Evolutionary conservation across 1,140 invertebrate genomes (phyloP).

Genomic region (Temnothorax longispinosus): DNA sequence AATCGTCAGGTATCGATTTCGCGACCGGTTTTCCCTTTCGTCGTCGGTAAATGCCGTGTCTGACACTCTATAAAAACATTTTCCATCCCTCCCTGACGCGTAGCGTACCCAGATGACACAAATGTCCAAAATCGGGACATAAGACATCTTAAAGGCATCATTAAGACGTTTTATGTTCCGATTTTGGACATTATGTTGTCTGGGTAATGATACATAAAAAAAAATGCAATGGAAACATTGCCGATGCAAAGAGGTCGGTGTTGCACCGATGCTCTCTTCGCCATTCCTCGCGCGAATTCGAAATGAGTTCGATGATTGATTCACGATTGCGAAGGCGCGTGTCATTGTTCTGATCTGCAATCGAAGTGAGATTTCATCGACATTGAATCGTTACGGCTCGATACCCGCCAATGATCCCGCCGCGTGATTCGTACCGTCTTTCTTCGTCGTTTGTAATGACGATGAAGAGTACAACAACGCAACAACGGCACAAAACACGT

Average conservation of each 20-base stretch:
- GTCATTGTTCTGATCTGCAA: slow-evolving; percentile 56
- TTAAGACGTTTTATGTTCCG: too few relatives aligned
- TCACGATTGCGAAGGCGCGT: slow-evolving; percentile 53
- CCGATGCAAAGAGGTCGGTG: neutral
- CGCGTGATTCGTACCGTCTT: slow-evolving; percentile 39
- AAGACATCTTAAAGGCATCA: too few relatives aligned
- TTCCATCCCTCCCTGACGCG: neutral
- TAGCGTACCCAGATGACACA: too few relatives aligned
- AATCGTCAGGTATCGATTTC: slow-evolving; percentile 48
- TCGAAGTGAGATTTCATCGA: slow-evolving; percentile 61
- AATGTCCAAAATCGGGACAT: too few relatives aligned
- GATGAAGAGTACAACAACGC: neutral
- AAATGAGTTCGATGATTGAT: slow-evolving; percentile 37
- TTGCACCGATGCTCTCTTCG: neutral
- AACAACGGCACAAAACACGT: neutral
- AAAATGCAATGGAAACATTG: neutral
- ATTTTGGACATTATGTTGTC: too few relatives aligned
- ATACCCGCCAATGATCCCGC: slow-evolving; percentile 53
- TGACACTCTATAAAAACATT: neutral
- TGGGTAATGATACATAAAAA: too few relatives aligned
- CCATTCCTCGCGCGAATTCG: neutral
- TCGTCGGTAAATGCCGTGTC: neutral
- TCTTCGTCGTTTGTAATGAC: slow-evolving; percentile 32
- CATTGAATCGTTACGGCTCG: slow-evolving; percentile 55
- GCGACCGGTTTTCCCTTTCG: slow-evolving; percentile 51